Percentiles rank a stretch among this genome's conserved stretches.
phyloP scores from a whole-genome alignment of 2,113 vertebrate species.

The Origma solitaria region DNA sequence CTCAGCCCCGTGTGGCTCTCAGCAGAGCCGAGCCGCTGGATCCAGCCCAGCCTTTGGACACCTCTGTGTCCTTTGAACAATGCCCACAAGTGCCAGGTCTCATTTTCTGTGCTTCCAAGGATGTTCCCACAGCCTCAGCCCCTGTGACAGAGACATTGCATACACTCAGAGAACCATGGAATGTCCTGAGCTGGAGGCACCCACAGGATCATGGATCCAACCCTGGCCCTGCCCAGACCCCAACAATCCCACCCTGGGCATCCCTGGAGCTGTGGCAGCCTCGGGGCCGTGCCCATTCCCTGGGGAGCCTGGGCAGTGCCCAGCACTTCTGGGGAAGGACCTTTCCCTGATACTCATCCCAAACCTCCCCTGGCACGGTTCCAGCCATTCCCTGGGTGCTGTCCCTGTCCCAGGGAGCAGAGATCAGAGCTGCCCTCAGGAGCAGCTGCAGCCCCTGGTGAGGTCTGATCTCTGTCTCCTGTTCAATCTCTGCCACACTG shows the following conservation, averaged over 20 bases:
- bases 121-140: not conserved
- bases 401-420: not conserved
- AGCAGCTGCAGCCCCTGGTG: not conserved
- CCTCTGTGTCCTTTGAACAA: fast-evolving
- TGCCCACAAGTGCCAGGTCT: not conserved
- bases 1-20: fast-evolving
- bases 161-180: not conserved
- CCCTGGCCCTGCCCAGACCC: not conserved
- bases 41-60: fast-evolving
- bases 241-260: not conserved
- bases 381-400: fast-evolving
- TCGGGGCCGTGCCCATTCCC: not conserved
- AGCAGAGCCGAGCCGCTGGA: fast-evolving
- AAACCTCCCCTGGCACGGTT: not conserved
- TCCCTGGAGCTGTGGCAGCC: not conserved
- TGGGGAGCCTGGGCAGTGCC: not conserved
- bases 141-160: not conserved
- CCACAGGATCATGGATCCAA: too few species aligned
- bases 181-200: not conserved
- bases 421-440: fast-evolving
- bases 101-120: not conserved
- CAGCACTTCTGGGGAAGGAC: not conserved
- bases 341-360: not conserved
- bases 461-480: not conserved
- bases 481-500: not conserved